phyloP scores from a whole-genome alignment of 2,113 vertebrate genomes.

The Anser cygnoides region DNA sequence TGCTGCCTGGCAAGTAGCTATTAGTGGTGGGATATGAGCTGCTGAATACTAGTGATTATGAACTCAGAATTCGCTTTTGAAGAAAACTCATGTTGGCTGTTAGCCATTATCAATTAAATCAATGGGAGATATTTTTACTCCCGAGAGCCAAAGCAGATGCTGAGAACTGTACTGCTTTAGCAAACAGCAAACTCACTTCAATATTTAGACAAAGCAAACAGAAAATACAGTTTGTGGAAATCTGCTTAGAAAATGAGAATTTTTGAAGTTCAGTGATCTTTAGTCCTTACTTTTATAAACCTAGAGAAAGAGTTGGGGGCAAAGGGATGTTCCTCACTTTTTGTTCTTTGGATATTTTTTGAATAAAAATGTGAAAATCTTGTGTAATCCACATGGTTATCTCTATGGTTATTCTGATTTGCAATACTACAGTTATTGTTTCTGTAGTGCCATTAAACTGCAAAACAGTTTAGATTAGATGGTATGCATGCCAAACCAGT shows the following conservation, averaged over 20 bases:
- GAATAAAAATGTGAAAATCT: background rate
- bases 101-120: background rate
- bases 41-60: background rate
- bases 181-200: background rate
- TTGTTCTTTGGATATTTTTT: background rate
- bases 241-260: background rate
- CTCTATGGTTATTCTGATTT: background rate
- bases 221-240: background rate
- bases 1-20: background rate
- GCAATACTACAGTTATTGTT: background rate
- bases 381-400: background rate
- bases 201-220: background rate
- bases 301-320: background rate
- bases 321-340: background rate
- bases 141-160: background rate
- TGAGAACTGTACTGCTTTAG: background rate
- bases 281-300: background rate
- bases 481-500: background rate
- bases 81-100: background rate
- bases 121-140: background rate
- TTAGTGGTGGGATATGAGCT: background rate
- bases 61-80: background rate
- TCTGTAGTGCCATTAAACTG: background rate
- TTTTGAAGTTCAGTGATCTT: background rate
- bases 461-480: background rate